Evolutionary conservation across 1,140 invertebrate genomes (phyloP).

Genomic region (Drosophila willistoni): DNA sequence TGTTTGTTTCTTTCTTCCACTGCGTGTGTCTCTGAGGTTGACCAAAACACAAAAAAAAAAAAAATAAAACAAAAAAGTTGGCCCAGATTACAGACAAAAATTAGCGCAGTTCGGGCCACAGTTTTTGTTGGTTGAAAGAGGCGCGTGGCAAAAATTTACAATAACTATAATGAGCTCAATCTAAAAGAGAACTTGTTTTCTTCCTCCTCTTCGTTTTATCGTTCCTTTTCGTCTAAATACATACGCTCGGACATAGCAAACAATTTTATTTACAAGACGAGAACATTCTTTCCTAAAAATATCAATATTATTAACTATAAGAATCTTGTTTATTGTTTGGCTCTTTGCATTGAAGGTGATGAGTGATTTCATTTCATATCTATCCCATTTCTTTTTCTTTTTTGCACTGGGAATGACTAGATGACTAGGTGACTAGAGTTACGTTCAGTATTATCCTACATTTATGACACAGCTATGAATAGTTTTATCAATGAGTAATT

Average conservation of each 20-base stretch:
- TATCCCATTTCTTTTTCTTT: neutral
- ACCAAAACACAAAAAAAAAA: conserved; percentile 20
- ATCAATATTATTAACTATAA: conserved; percentile 12
- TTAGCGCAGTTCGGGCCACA: conserved; percentile 36
- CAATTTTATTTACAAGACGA: conserved; percentile 23
- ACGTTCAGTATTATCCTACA: neutral
- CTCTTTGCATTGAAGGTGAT: neutral
- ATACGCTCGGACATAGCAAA: neutral
- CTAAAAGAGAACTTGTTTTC: conserved; percentile 15
- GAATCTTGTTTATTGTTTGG: conserved; percentile 5
- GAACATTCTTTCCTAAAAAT: conserved; percentile 27
- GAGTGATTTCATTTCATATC: conserved; percentile 34
- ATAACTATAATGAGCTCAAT: conserved; percentile 6
- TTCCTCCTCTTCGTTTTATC: neutral
- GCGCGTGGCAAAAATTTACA: conserved; percentile 32
- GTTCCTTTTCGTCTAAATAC: neutral
- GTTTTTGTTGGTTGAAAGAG: conserved; percentile 5
- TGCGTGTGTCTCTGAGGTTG: conserved; percentile 37
- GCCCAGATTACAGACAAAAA: conserved; percentile 53
- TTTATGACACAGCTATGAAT: no score
- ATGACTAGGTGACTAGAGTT: neutral
- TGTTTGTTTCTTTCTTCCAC: conserved; percentile 2
- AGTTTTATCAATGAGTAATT: no score
- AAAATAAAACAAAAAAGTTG: conserved; percentile 21
- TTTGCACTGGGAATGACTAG: neutral